Percentiles rank a stretch among this genome's conserved stretches.
These are phyloP conservation scores for Ictidomys tridecemlineatus DNA, from an alignment of 2,113 vertebrate species.

Conservation along the genomic window DNA sequence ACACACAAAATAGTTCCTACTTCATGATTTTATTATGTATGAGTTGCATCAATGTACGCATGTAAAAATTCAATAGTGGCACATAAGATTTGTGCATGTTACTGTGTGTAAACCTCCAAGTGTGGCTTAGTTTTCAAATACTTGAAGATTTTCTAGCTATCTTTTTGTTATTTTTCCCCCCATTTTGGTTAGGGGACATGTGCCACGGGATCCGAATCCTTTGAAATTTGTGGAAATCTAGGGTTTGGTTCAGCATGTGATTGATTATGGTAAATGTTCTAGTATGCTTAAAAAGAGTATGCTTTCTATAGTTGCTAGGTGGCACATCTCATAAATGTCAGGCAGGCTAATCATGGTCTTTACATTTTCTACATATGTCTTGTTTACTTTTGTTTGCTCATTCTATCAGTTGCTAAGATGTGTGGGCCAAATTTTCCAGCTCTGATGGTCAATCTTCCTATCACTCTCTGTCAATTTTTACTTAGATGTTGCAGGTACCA, in stretches of 20 bases:
- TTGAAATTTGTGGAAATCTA: neutral
- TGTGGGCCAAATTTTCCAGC: neutral
- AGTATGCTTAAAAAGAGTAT: neutral
- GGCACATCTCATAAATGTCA: neutral
- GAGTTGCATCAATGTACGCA: neutral
- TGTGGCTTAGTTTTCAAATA: neutral
- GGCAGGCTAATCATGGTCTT: neutral
- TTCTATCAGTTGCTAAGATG: neutral
- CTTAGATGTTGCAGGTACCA: neutral
- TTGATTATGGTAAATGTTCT: neutral
- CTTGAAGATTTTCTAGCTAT: neutral
- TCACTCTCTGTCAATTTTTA: neutral
- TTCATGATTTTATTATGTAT: neutral
- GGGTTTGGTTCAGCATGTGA: neutral
- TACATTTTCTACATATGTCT: neutral
- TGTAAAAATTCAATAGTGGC: neutral
- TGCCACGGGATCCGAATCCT: neutral
- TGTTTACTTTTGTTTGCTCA: neutral
- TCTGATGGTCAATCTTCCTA: neutral
- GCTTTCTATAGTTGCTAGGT: neutral
- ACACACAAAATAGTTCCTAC: neutral
- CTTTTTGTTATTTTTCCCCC: neutral
- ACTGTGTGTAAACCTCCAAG: neutral
- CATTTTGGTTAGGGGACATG: neutral
- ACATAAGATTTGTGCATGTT: neutral